A percentile compares a stretch with the other conserved stretches of the same genome.
Conservation (phyloP, 2,888 invertebrate species). For the Incurvaria masculella region DNA sequence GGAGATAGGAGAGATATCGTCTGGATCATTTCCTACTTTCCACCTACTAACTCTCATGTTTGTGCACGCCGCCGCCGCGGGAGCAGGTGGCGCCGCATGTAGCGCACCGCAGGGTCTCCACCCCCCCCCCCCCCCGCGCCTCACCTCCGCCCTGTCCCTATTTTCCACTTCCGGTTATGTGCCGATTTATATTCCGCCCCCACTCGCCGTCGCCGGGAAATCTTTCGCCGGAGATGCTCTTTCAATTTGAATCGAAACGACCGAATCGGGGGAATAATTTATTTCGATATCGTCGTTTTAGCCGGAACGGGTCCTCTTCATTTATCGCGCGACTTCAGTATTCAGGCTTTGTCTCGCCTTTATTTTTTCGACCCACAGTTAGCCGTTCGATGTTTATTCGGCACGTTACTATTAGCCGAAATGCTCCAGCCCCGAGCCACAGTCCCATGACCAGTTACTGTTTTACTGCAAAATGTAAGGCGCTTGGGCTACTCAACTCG, state of each 20-base stretch:
- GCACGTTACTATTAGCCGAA: conserved; percentile 46
- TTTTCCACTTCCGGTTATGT: conserved; percentile 50
- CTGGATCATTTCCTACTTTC: too few relatives aligned
- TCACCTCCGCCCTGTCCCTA: conserved; percentile 30
- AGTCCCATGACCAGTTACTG: too few relatives aligned
- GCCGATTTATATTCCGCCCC: conserved; percentile 57
- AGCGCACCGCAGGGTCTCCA: too few relatives aligned
- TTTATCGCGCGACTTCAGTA: conserved; percentile 46
- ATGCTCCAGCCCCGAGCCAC: background rate
- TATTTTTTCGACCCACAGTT: conserved; percentile 49
- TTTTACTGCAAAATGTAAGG: too few relatives aligned
- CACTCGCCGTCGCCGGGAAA: conserved; percentile 53
- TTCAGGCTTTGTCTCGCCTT: conserved; percentile 54
- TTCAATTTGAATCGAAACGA: conserved; percentile 52
- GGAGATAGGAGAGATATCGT: too few relatives aligned
- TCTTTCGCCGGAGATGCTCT: conserved; percentile 53
- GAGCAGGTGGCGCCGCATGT: too few relatives aligned
- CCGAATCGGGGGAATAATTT: conserved; percentile 48
- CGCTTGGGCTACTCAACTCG: too few relatives aligned
- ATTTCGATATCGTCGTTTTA: conserved; percentile 43
- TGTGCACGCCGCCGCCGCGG: too few relatives aligned
- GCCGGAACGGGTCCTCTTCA: conserved; percentile 34
- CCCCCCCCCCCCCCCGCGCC: too few relatives aligned
- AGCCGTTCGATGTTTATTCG: conserved; percentile 47
- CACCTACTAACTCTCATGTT: too few relatives aligned